These are phyloP conservation scores for Drosophila mulleri DNA, from an alignment of 2,888 invertebrate genomes.

Conservation along the genomic window DNA sequence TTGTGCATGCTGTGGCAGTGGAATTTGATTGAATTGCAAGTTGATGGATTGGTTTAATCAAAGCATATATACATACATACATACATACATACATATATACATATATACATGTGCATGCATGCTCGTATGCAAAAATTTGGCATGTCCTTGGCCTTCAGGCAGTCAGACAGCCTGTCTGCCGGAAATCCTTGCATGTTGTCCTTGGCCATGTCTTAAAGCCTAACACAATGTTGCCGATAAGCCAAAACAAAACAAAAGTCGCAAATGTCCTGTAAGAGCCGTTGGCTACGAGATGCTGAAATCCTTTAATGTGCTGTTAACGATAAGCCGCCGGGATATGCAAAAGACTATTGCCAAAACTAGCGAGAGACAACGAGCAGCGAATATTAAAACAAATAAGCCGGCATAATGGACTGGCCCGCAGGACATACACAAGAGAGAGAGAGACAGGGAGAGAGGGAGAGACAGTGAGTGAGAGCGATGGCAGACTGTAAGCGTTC, in stretches of 20 bases:
- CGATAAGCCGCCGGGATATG: constrained; percentile 73
- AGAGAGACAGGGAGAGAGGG: neutral
- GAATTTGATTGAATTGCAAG: constrained; percentile 75
- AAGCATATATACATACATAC: constrained; percentile 1
- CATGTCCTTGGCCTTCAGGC: constrained; percentile 34
- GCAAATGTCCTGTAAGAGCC: constrained; percentile 44
- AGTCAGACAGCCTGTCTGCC: neutral
- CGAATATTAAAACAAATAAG: constrained; percentile 81
- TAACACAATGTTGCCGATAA: constrained; percentile 29
- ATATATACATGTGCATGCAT: neutral
- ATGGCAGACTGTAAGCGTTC: neutral
- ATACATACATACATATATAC: no score
- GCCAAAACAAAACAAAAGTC: constrained; percentile 50
- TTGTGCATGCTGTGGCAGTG: constrained; percentile 61
- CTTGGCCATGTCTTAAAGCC: constrained; percentile 17
- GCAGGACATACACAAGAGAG: constrained; percentile 20
- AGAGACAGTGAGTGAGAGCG: neutral
- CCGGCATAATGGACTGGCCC: constrained; percentile 65
- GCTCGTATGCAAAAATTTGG: constrained; percentile 11
- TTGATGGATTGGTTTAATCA: constrained; percentile 75
- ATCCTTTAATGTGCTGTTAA: constrained; percentile 80
- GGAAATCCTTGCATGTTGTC: constrained; percentile 14
- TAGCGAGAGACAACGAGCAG: constrained; percentile 71
- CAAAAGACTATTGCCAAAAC: constrained; percentile 71
- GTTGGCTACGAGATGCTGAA: constrained; percentile 53